Base-by-base conservation (phyloP, 2,797 vertebrate species). In the Anas flavirostris region DNA sequence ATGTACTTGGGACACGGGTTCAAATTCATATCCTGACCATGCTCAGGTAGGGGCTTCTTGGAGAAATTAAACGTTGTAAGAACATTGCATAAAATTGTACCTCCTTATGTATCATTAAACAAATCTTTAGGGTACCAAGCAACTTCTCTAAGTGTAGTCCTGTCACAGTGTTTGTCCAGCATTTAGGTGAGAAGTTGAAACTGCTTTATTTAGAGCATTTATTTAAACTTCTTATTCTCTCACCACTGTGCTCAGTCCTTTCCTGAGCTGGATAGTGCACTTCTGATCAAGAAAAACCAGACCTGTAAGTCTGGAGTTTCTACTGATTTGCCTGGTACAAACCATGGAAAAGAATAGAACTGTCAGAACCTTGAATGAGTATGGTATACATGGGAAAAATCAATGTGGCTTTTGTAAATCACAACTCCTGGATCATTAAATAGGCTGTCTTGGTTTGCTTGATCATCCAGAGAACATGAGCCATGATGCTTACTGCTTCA, bases 361-460 rank as follows among this genome's bases (percentile, higher is more conserved):
- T 41, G 22, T 46, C 62, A 33, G 50, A 28, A 23, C 13, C n/a
- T 18, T 26, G 9, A 48, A 25, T 6, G 43, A 77, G 9, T 52
- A 44, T 21, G 6, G 44, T 33, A n/a, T 68, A 7, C 18, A 1
- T 31, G 35, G 53, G 23, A 70, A 77, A 19, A 73, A 79, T 72
- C n/a, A 53, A 19, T 0, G 0, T 50, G 26, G 31, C 43, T 67
- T 59, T 48, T 74, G 12, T 59, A 17, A 43, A 63, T 90, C 21
- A 2, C 8, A 5, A 0, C 31, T 89, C 33, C 19, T 73, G 55
- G 28, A 50, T 52, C 5, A 0, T 25, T 53, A 0, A 0, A 0
- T 22, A 46, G 77, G 29, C 73, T 50, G 59, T 41, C 41, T 59
- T 44, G 23, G 33, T 60, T 62, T 43, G 10, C 17, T 55, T 52